Conservation (phyloP, 2,113 vertebrate species). For the Otocyon megalotis region DNA sequence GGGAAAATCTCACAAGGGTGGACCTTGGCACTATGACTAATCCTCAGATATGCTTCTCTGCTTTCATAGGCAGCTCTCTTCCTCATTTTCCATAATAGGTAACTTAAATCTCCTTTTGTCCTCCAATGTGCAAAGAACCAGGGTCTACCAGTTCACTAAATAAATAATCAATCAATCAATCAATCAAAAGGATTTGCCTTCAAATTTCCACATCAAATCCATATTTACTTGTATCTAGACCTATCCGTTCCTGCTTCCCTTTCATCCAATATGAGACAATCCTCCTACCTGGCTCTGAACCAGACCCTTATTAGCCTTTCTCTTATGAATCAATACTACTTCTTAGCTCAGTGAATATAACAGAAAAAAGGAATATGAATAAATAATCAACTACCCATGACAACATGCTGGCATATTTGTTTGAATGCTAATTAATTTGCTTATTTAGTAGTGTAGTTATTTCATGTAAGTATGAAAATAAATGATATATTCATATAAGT, state of each 20-base stretch:
- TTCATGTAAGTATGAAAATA: constrained; percentile 30
- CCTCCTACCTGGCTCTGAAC: not conserved
- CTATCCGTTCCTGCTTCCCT: not conserved
- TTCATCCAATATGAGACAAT: not conserved
- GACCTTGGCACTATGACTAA: not conserved
- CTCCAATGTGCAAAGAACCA: constrained; percentile 33
- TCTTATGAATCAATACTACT: constrained; percentile 34
- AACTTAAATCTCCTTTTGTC: constrained; percentile 44
- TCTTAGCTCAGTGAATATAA: constrained; percentile 5
- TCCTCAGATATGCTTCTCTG: not conserved
- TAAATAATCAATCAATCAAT: not conserved
- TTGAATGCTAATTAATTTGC: constrained; percentile 14
- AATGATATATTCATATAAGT: not conserved
- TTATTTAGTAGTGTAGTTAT: constrained; percentile 20
- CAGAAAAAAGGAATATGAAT: not conserved
- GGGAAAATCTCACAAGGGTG: constrained; percentile 34
- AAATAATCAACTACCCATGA: not conserved
- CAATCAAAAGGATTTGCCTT: not conserved
- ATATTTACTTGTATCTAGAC: not conserved
- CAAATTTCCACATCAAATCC: constrained; percentile 1
- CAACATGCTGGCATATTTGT: not conserved
- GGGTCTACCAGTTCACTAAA: not conserved
- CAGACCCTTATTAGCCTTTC: not conserved
- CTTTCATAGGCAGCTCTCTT: not conserved
- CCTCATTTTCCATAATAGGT: not conserved